phyloP scores from a whole-genome alignment of 1,140 invertebrate species.

The Cydia amplana region DNA sequence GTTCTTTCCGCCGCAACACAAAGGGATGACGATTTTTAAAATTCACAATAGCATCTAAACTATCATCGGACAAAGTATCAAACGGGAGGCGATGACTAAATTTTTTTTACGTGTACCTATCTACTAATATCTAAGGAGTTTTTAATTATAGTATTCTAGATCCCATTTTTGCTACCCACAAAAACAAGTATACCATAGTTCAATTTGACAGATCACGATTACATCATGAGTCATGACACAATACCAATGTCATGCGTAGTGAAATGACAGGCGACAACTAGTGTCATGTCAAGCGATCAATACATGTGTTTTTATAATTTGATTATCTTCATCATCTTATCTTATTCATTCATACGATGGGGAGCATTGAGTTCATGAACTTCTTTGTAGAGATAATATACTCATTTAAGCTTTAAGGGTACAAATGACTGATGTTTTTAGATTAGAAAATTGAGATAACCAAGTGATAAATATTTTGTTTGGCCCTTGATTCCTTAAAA shows the following conservation, averaged over 20 bases:
- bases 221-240: not conserved
- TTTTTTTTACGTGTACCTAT: too few species aligned
- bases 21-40: too few species aligned
- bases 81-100: too few species aligned
- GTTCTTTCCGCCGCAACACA: too few species aligned
- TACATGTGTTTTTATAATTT: not conserved
- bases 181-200: not conserved
- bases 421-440: not conserved
- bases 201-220: not conserved
- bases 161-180: too few species aligned
- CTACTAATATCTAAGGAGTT: too few species aligned
- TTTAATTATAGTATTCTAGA: too few species aligned
- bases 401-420: too few species aligned
- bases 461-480: too few species aligned
- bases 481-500: too few species aligned
- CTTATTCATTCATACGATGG: not conserved
- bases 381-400: not conserved
- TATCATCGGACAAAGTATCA: too few species aligned
- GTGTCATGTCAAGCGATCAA: not conserved
- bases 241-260: not conserved
- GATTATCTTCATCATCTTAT: not conserved
- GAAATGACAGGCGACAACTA: not conserved
- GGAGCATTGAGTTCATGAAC: not conserved
- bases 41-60: too few species aligned
- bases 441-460: not conserved